Evolutionary conservation across 2,113 vertebrate genomes (phyloP).

Genomic region (Saccopteryx leptura): DNA sequence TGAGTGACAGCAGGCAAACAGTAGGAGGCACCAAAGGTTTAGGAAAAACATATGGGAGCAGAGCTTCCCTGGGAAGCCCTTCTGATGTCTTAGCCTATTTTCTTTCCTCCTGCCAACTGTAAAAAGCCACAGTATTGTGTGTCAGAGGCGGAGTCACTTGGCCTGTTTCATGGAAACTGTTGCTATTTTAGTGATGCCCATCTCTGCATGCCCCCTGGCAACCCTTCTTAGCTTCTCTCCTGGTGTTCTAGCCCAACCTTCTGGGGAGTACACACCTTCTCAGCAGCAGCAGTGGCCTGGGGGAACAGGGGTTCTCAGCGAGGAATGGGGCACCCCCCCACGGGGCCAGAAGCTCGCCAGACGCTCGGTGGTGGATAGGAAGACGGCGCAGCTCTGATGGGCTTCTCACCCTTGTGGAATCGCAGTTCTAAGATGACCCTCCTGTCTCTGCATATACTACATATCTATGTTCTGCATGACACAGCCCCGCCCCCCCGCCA

Average conservation of each 20-base stretch:
- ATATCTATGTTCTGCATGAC: accelerated
- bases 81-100: neutral
- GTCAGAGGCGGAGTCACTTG: neutral
- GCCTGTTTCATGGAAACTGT: neutral
- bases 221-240: neutral
- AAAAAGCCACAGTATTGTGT: neutral
- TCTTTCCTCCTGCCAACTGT: neutral
- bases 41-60: conserved; percentile 53
- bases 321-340: neutral
- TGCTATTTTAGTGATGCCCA: neutral
- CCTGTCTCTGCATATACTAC: neutral
- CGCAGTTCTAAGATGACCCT: neutral
- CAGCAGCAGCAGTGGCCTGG: neutral
- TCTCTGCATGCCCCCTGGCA: accelerated
- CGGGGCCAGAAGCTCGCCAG: neutral
- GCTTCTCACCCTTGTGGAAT: neutral
- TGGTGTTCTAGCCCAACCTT: neutral
- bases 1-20: conserved; percentile 73
- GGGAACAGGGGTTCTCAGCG: accelerated
- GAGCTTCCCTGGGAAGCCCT: neutral
- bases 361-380: neutral
- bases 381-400: neutral
- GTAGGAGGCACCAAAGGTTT: conserved; percentile 78
- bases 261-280: neutral
- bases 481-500: neutral